Evolutionary conservation across 2,797 vertebrate species (phyloP).

Genomic region (Spea hammondii): DNA sequence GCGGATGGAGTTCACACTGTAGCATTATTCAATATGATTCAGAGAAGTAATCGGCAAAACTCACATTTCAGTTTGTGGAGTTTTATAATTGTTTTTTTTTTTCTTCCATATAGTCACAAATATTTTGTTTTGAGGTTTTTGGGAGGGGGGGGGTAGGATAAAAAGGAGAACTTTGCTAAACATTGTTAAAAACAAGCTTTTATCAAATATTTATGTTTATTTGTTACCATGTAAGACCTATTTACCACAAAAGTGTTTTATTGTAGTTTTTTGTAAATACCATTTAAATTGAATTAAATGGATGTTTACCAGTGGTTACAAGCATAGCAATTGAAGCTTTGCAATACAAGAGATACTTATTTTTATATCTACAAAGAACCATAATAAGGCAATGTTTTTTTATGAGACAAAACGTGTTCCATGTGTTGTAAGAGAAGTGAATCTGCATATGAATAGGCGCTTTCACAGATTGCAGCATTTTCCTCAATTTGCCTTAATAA

Average conservation of each 20-base stretch:
- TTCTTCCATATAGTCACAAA: too few species aligned
- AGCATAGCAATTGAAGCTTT: conserved; percentile 35
- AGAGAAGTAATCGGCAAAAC: too few species aligned
- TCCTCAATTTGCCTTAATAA: not conserved
- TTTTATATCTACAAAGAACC: conserved; percentile 50
- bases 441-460: conserved; percentile 39
- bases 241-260: conserved; percentile 42
- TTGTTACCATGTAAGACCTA: conserved; percentile 30
- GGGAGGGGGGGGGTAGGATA: too few species aligned
- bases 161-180: too few species aligned
- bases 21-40: too few species aligned
- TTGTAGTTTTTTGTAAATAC: conserved; percentile 9
- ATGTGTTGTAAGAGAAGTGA: conserved; percentile 1
- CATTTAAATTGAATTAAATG: conserved; percentile 27
- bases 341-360: conserved; percentile 42
- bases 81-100: too few species aligned
- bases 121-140: too few species aligned
- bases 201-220: conserved; percentile 43
- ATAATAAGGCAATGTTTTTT: conserved; percentile 39
- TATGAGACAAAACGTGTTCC: conserved; percentile 19
- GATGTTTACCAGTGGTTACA: conserved; percentile 45
- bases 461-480: conserved; percentile 8
- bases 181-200: not conserved
- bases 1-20: too few species aligned
- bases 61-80: too few species aligned